Evolutionary conservation across 2,113 vertebrate genomes (phyloP), one percentile per base, ranked within the genome.

Genomic region (Tor tambroides): DNA sequence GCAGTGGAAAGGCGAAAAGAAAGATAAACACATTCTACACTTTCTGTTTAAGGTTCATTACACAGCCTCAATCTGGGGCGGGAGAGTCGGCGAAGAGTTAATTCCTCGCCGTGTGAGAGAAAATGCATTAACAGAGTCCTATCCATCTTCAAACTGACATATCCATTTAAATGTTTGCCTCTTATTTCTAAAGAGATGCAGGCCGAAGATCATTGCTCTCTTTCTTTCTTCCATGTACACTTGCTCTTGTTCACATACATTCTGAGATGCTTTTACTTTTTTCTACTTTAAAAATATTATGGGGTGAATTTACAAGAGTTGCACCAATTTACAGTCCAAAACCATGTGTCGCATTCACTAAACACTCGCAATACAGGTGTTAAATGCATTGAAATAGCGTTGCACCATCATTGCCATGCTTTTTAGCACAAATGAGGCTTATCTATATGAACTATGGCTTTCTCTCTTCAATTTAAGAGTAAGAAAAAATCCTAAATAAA

Each of bases 81-180:
- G 91, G 89, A 71, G 90, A 92, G 90, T 87, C 90, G 88, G 89
- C 89, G 91, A 93, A 89, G 91, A 94, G 92, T 92, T 94, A 89
- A 94, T 93, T 94, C 91, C 91, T 91, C 87, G 85, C 90, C 80
- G 56, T 90, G 91, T 91, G 90, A 91, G 90, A 89, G 92, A 92
- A 93, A 94, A 92, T 90, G 91, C 93, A 95, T 94, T 94, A 94
- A 92, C 90, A 91, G 91, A 93, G 91, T 92, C 90, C 92, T 94
- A 94, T 95, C 92, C 91, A 93, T 94, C 94, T 93, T 93, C 69
- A n/a, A 63, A 30, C 85, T 94, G 94, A 93, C 92, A 92, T 91
- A 91, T 93, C 88, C 91, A 94, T 95, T 95, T 94, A 93, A 94
- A 94, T 92, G 85, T 87, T 83, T 87, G 82, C 85, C 91, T 91